A percentile compares a stretch with the other conserved stretches of the same genome.
Evolutionary conservation across 2,888 invertebrate genomes (phyloP).

Genomic region (Criorhina ranunculi): DNA sequence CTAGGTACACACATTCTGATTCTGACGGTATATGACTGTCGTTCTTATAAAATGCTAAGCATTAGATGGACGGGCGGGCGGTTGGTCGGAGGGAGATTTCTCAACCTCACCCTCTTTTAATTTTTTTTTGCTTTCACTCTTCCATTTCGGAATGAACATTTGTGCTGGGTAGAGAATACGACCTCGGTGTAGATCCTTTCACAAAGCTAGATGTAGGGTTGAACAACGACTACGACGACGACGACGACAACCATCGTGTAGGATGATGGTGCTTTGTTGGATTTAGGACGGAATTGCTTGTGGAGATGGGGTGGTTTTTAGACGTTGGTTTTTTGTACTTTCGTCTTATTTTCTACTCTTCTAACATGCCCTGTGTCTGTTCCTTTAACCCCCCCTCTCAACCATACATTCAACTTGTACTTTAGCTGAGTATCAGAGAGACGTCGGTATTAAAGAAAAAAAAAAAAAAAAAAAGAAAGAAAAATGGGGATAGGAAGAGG

Average conservation of each 20-base stretch:
- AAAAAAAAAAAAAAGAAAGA: constrained; percentile 43
- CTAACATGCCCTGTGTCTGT: constrained; percentile 41
- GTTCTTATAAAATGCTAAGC: constrained; percentile 73
- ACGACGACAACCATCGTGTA: constrained; percentile 67
- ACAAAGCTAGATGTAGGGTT: constrained; percentile 71
- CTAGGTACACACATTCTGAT: constrained; percentile 54
- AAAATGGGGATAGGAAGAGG: constrained; percentile 68
- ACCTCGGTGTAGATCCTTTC: constrained; percentile 75
- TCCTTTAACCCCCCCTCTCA: constrained; percentile 28
- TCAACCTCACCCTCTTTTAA: constrained; percentile 65
- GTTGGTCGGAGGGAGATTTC: constrained; percentile 44
- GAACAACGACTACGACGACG: constrained; percentile 59
- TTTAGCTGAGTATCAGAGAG: constrained; percentile 64
- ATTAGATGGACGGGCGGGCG: constrained; percentile 56
- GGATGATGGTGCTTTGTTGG: constrained; percentile 76
- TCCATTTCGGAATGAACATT: constrained; percentile 74
- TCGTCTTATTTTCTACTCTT: constrained; percentile 58
- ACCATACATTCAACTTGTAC: constrained; percentile 53
- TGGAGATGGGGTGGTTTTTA: constrained; percentile 70
- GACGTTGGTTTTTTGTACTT: constrained; percentile 45
- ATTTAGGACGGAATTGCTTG: constrained; percentile 75
- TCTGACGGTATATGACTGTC: constrained; percentile 71
- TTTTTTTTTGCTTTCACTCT: constrained; percentile 53
- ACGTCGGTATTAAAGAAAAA: constrained; percentile 68
- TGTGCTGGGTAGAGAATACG: constrained; percentile 69